Evolutionary conservation across 2,797 vertebrate genomes (phyloP), one percentile per base, ranked within the genome.

Genomic region (Chlorospingus flavigularis): DNA sequence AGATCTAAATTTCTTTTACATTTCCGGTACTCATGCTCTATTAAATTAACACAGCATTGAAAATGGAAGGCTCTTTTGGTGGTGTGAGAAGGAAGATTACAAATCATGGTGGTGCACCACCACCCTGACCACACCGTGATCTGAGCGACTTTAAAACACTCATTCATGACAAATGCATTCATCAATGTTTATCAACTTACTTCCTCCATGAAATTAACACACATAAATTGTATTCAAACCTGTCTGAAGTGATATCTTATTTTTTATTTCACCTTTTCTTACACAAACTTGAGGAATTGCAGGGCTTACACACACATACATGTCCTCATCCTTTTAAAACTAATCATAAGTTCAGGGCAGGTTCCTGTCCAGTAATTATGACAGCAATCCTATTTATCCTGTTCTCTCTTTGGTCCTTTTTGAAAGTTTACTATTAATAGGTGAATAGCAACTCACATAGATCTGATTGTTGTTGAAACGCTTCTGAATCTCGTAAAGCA

Each of bases 401-500:
- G 26, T 72, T 80, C 12, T 75, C 4, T 68, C 35, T 51, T 89
- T 61, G 26, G 5, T 71, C 9, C 48, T 83, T 74, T 77, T 54
- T 80, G 18, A 72, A 83, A 62, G 43, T 25, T 84, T 77, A 33
- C 24, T 92, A 26, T 21, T 75, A 20, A 61, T 6, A 81, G 24
- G 4, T 45, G 47, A 94, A 74, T 17, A 82, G 35, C 24, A 87
- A 97, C 99, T 98, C 98, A 99, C 99, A 17, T 99, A 99, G 96
- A 99, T 99, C 97, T 99, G 99, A 96, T 99, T 98, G 23, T 99
- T 99, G 83, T 97, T 98, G 45, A 99, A 99, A 87, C 99, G 99
- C 88, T 99, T 99, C 97, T 99, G 99, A 97, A 99, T 99, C 96
- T 99, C 99, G 30, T 99, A 99, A 37, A 99, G 98, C 35, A 99